phyloP scores from a whole-genome alignment of 2,113 vertebrate species.

The Pangasianodon gigas region DNA sequence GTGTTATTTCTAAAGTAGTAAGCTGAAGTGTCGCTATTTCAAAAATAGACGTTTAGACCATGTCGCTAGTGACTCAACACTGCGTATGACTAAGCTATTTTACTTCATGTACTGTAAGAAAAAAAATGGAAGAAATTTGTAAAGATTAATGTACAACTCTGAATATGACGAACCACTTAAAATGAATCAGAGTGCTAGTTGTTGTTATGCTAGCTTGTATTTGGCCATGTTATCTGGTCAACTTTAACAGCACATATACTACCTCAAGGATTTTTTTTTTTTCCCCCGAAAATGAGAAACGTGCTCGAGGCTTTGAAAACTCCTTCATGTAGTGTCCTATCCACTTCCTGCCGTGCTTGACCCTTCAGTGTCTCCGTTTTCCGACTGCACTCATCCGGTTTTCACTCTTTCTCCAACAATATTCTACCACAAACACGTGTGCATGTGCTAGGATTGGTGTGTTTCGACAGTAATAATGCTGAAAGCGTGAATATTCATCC shows the following conservation, averaged over 20 bases:
- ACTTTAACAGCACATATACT: neutral
- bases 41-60: neutral
- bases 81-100: neutral
- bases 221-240: neutral
- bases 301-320: constrained; percentile 12
- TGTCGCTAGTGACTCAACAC: too few species aligned
- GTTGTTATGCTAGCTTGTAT: neutral
- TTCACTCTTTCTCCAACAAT: neutral
- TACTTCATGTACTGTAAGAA: too few species aligned
- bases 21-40: neutral
- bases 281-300: neutral
- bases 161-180: neutral
- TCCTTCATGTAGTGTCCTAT: neutral
- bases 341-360: constrained; percentile 23
- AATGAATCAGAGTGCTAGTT: neutral
- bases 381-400: constrained; percentile 24
- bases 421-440: neutral
- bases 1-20: neutral
- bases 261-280: neutral
- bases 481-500: neutral
- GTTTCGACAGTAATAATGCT: neutral
- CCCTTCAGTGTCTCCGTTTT: constrained; percentile 5
- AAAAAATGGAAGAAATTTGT: neutral
- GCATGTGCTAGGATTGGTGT: neutral
- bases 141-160: neutral